A percentile compares a stretch with the other conserved stretches of the same genome.
These are phyloP conservation scores for Heliconius himera DNA, from an alignment of 1,140 invertebrate species.

Conservation along the genomic window DNA sequence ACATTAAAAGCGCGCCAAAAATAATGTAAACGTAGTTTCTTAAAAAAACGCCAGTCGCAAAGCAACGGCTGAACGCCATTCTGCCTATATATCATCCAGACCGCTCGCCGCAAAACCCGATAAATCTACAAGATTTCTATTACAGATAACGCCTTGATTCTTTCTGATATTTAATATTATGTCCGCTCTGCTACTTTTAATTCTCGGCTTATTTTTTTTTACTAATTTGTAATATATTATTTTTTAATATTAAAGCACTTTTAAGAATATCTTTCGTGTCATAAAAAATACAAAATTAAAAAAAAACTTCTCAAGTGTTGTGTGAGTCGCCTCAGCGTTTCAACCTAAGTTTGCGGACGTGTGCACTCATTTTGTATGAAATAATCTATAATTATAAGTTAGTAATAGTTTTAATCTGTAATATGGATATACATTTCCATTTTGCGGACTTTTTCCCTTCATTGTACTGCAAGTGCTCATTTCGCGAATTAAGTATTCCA, in stretches of 20 bases:
- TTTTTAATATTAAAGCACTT: not conserved
- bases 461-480: no score
- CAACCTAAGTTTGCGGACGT: no score
- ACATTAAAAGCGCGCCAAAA: conserved; percentile 26
- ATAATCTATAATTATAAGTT: no score
- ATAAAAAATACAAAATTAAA: not conserved
- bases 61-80: conserved; percentile 48
- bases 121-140: conserved; percentile 77
- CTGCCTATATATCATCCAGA: conserved; percentile 70
- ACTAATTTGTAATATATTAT: not conserved
- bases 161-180: conserved; percentile 78
- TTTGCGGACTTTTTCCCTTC: no score
- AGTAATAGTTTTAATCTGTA: no score
- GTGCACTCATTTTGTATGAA: no score
- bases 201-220: conserved; percentile 35
- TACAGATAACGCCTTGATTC: conserved; percentile 74
- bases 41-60: conserved; percentile 54
- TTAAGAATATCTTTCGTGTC: not conserved
- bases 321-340: fast-evolving
- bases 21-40: conserved; percentile 22
- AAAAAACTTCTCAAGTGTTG: no score
- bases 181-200: conserved; percentile 46
- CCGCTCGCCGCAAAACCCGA: conserved; percentile 62
- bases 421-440: no score
- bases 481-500: no score